Base-by-base conservation (phyloP, 2,113 vertebrate species). In the Alethe castanea region DNA sequence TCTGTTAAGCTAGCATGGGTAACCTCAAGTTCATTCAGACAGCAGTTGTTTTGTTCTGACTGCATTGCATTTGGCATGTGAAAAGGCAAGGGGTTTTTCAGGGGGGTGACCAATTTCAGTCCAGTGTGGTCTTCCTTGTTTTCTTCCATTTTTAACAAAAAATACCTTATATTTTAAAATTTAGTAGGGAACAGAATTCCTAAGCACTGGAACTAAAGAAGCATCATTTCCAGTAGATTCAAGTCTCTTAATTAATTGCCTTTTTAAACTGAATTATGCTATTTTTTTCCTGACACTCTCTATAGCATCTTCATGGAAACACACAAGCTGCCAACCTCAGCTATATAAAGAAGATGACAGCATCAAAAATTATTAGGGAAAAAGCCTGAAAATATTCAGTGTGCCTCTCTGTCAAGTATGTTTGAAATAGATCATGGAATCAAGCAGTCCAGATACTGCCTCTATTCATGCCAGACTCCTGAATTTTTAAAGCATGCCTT, bases 181-280 rank as follows among this genome's bases (percentile, higher is more conserved):
- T 35, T 35, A 64, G 60, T 26, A 56, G 56, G 47, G 65, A 89
- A 87, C 38, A 90, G 83, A 57, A 19, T 66, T 79, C 69, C 50
- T 59, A n/a, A 83, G 64, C 23, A 16, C 44, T 52, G n/a, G 31
- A 95, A 84, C 38, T 52, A 71, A 70, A 5, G 33, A 89, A 89
- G 22, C 22, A 17, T 25, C 15, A 52, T 60, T 91, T 93, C 57
- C 61, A 79, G 53, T 4, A 64, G 40, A 71, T 69, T 60, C 9
- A 1, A 79, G 52, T 28, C 40, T 71, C 38, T 50, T 81, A 84
- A 91, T 71, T 62, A 52, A 94, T 71, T 67, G 35, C 4, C n/a
- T 87, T 92, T 91, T 89, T 33, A 44, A 92, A 57, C 44, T 74
- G 61, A 95, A 89, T 91, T 89, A 89, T 54, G 54, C 12, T 38